Percentiles rank a stretch among this genome's conserved stretches.
Conservation (phyloP, 2,888 invertebrate genomes). For the Cantharis flavilabris region DNA sequence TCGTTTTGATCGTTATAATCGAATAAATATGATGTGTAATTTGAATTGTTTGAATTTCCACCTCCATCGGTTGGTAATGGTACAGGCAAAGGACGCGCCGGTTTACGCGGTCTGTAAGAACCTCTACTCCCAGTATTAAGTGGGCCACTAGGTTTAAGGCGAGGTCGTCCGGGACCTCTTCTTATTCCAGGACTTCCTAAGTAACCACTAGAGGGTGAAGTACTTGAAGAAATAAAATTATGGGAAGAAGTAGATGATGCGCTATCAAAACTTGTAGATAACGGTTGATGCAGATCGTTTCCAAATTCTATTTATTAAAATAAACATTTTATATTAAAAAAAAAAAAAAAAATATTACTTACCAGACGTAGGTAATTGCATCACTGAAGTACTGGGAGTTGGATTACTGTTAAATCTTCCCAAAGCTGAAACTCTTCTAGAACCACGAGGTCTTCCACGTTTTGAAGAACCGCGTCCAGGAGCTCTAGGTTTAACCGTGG, state of each 20-base stretch:
- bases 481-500: slow-evolving; percentile 55
- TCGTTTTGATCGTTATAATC: slow-evolving; percentile 46
- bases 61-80: slow-evolving; percentile 51
- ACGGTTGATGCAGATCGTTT: background rate
- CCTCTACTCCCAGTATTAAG: slow-evolving; percentile 67
- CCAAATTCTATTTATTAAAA: background rate
- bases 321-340: background rate
- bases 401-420: slow-evolving; percentile 44
- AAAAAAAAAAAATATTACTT: background rate
- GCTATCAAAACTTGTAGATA: background rate
- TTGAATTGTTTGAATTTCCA: slow-evolving; percentile 39
- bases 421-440: slow-evolving; percentile 63
- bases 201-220: slow-evolving; percentile 3
- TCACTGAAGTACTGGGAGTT: background rate
- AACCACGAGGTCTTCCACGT: slow-evolving; percentile 76
- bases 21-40: slow-evolving; percentile 48
- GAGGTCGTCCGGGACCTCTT: slow-evolving; percentile 70
- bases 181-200: slow-evolving; percentile 50
- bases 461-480: slow-evolving; percentile 64
- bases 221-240: background rate
- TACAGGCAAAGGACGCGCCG: slow-evolving; percentile 57
- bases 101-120: slow-evolving; percentile 61
- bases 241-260: background rate
- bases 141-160: slow-evolving; percentile 68
- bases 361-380: background rate